Evolutionary conservation across 2,113 vertebrate genomes (phyloP).

Genomic region (Corythoichthys intestinalis): DNA sequence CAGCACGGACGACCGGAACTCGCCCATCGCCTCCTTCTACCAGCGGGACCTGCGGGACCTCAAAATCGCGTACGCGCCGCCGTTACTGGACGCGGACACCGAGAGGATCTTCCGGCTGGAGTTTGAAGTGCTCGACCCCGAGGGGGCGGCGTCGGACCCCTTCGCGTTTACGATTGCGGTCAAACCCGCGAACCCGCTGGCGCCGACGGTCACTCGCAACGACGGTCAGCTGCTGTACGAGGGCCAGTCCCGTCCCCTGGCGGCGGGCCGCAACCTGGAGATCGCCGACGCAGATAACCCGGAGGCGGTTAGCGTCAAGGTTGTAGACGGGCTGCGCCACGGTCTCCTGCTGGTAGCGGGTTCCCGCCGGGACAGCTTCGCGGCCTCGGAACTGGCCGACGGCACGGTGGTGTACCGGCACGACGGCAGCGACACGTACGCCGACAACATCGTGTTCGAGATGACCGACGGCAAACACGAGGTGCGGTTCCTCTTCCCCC

Average conservation of each 20-base stretch:
- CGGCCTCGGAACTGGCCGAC: slow-evolving; percentile 75
- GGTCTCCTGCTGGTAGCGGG: slow-evolving; percentile 81
- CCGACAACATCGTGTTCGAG: slow-evolving; percentile 90
- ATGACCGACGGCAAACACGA: slow-evolving; percentile 85
- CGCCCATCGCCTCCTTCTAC: slow-evolving; percentile 88
- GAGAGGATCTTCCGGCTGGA: slow-evolving; percentile 91
- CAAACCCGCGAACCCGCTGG: slow-evolving; percentile 91
- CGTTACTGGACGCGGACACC: slow-evolving; percentile 79
- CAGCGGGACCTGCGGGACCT: slow-evolving; percentile 84
- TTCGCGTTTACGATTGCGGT: slow-evolving; percentile 94
- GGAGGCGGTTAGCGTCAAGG: slow-evolving; percentile 76
- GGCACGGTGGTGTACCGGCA: slow-evolving; percentile 87
- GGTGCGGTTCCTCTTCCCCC: slow-evolving; percentile 91
- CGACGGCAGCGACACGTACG: slow-evolving; percentile 85
- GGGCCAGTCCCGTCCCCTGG: slow-evolving; percentile 87
- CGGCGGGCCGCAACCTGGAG: slow-evolving; percentile 78
- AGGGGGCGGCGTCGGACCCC: slow-evolving; percentile 86
- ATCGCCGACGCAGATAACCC: slow-evolving; percentile 90
- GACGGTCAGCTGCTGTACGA: slow-evolving; percentile 90
- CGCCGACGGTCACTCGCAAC: slow-evolving; percentile 87
- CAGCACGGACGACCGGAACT: slow-evolving; percentile 89
- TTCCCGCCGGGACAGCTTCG: slow-evolving; percentile 77
- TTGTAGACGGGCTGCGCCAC: slow-evolving; percentile 85
- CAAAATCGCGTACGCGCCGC: slow-evolving; percentile 89
- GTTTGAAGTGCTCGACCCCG: slow-evolving; percentile 85